Evolutionary conservation across 1,140 invertebrate species (phyloP), one percentile per base, ranked within the genome.

Genomic region (Sitodiplosis mosellana): DNA sequence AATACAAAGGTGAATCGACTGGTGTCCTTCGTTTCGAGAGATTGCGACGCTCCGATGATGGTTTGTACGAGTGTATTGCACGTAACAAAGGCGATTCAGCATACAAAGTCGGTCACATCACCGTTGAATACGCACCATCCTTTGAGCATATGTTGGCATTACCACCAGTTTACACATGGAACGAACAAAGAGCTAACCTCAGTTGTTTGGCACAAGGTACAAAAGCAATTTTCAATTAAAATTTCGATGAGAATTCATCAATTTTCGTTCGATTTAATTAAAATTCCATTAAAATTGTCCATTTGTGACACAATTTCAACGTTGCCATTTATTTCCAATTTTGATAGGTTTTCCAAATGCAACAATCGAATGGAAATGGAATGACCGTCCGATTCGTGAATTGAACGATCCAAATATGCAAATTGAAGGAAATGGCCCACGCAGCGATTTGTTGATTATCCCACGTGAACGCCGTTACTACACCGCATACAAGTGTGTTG

Each of bases 1-100:
- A 74, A 14, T 68, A 71, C 11, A 71, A 69, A 50, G 69, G 71
- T 14, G 74, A 82, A 55, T 75, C 76, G 0, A 67, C 69, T 44
- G 81, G 74, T 6, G 74, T 70, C 10, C 65, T 87, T 22, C 71
- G 68, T 8, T 81, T 87, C 53, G 46, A 66, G n/a, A 68, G 69
- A 37, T 54, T 80, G 15, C 68, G 66, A 41, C 74, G 81, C 36
- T 68, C 69, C 1, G 83, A 93, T 61, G 88, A 92, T 65, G 90
- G 88, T 1, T 62, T 92, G 1, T 94, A 94, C 61, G 84, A 81
- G 56, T 94, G 89, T 57, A 74, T 84, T 34, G 87, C 87, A 1
- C 68, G 71, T 48, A 93, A 92, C 55, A 73, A 75, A 54, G 83
- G 80, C n/a, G 82, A 78, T 12, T 72, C 69, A 33, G 77, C 76